A percentile compares a stretch with the other conserved stretches of the same genome.
These are phyloP conservation scores for Brachirus orientalis DNA, from an alignment of 2,113 vertebrate genomes.

Conservation along the genomic window DNA sequence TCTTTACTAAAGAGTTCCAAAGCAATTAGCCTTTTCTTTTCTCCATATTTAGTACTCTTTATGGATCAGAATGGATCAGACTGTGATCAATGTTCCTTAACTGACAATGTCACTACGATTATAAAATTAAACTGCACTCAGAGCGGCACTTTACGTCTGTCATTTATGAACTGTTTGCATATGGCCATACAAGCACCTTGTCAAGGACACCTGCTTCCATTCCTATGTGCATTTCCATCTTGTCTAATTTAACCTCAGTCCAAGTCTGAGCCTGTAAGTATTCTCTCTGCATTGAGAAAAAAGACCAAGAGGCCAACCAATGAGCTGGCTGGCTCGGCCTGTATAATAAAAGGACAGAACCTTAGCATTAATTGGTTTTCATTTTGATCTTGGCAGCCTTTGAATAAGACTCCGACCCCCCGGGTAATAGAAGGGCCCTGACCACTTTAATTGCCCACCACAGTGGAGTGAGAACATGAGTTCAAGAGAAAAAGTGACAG, in stretches of 20 bases:
- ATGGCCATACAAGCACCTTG: constrained; percentile 8
- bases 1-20: background rate
- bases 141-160: constrained; percentile 3
- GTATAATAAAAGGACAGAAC: constrained; percentile 64
- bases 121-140: background rate
- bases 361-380: constrained; percentile 74
- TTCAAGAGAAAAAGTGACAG: constrained; percentile 2
- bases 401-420: constrained; percentile 66
- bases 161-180: constrained; percentile 15
- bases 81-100: constrained; percentile 1
- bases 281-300: constrained; percentile 31
- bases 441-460: constrained; percentile 69
- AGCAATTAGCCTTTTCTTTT: background rate
- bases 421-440: constrained; percentile 60
- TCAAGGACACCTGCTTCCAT: constrained; percentile 15
- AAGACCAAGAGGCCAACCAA: constrained; percentile 42
- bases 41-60: background rate
- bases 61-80: background rate
- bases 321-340: constrained; percentile 36
- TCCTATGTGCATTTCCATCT: constrained; percentile 19
- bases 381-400: constrained; percentile 72
- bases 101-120: background rate
- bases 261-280: constrained; percentile 18
- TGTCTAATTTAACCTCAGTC: constrained; percentile 49
- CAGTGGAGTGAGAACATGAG: constrained; percentile 18